Conservation (phyloP, 2,888 invertebrate genomes). For the Alloscopus bannaensis region DNA sequence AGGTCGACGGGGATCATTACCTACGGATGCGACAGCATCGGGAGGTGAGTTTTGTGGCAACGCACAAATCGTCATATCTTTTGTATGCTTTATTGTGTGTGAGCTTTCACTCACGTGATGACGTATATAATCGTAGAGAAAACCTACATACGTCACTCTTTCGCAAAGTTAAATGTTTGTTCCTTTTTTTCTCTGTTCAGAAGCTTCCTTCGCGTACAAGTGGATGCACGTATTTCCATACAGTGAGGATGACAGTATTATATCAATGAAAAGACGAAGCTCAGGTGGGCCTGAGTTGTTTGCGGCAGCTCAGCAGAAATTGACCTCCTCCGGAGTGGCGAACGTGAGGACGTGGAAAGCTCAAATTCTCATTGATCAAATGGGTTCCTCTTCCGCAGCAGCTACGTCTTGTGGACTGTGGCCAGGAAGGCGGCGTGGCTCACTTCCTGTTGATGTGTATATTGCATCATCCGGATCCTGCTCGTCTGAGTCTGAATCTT, state of each 20-base stretch:
- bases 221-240: conserved; percentile 72
- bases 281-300: conserved; percentile 72
- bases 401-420: conserved; percentile 64
- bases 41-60: conserved; percentile 57
- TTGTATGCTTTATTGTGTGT: too few relatives aligned
- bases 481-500: conserved; percentile 73
- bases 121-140: too few relatives aligned
- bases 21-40: conserved; percentile 61
- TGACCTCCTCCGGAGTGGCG: conserved; percentile 54
- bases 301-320: conserved; percentile 69
- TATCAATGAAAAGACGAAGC: conserved; percentile 71
- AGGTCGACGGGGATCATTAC: conserved; percentile 71
- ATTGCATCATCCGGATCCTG: conserved; percentile 73
- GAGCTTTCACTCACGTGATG: too few relatives aligned
- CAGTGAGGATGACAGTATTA: conserved; percentile 69
- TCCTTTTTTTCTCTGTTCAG: conserved; percentile 44
- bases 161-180: too few relatives aligned
- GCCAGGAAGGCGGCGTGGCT: conserved; percentile 71
- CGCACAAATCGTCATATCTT: too few relatives aligned
- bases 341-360: conserved; percentile 69
- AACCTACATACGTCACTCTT: too few relatives aligned
- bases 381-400: conserved; percentile 57
- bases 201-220: conserved; percentile 71
- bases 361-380: conserved; percentile 71
- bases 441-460: conserved; percentile 72